Evolutionary conservation across 2,888 invertebrate genomes (phyloP).

Genomic region (Pediacus dermestoides): DNA sequence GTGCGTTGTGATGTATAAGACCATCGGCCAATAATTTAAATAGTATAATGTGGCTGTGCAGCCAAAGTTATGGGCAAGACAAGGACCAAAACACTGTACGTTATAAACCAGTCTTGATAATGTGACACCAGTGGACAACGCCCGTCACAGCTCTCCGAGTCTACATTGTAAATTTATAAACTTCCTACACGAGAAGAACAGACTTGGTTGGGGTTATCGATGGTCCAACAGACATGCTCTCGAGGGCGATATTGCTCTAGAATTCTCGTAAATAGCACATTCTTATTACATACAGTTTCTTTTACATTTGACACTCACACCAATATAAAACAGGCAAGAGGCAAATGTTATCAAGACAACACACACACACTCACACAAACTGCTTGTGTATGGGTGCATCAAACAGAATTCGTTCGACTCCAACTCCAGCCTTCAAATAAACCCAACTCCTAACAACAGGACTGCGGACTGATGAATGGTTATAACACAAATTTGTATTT

Average conservation of each 20-base stretch:
- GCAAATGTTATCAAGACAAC: too few species aligned
- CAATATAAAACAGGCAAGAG: too few species aligned
- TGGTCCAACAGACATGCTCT: constrained; percentile 7
- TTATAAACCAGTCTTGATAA: constrained; percentile 19
- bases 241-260: constrained; percentile 11
- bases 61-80: constrained; percentile 18
- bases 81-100: constrained; percentile 15
- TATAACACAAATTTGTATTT: too few species aligned
- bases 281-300: constrained; percentile 6
- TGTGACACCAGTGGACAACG: constrained; percentile 22
- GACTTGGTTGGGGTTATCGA: constrained; percentile 8
- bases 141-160: constrained; percentile 17
- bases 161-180: constrained; percentile 21
- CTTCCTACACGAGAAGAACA: constrained; percentile 10
- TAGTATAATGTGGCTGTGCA: constrained; percentile 22
- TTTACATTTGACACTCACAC: constrained; percentile 8
- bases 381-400: too few species aligned
- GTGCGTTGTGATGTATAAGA: constrained; percentile 22
- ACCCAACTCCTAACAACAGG: too few species aligned
- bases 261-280: constrained; percentile 9
- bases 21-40: constrained; percentile 26
- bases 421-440: too few species aligned
- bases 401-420: too few species aligned
- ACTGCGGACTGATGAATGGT: too few species aligned
- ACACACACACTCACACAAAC: too few species aligned